Conservation (phyloP, 2,888 invertebrate genomes). For the Orthonevra nobilis region DNA sequence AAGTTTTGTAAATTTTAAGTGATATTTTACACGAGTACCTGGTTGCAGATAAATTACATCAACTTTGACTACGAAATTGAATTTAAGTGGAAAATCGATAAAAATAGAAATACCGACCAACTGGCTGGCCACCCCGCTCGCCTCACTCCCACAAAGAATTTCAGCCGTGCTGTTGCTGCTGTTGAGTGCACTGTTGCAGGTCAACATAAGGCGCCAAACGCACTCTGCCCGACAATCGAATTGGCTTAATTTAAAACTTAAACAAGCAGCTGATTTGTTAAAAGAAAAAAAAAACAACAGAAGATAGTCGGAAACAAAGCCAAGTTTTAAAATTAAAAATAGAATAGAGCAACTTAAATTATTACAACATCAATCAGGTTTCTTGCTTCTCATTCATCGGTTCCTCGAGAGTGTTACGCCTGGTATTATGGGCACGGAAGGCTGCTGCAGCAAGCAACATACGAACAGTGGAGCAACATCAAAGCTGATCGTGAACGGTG, state of each 20-base stretch:
- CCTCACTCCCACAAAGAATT: constrained; percentile 28
- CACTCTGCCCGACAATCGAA: no score
- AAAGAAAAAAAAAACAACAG: no score
- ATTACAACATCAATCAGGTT: constrained; percentile 49
- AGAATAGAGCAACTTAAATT: constrained; percentile 14
- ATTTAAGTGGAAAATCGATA: constrained; percentile 66
- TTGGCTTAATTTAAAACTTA: no score
- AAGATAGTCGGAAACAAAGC: no score
- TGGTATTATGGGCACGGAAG: constrained; percentile 62
- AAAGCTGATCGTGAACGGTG: constrained; percentile 13
- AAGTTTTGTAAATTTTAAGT: constrained; percentile 25
- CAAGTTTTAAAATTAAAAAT: constrained; percentile 28
- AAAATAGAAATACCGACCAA: constrained; percentile 55
- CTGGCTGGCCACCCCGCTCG: no score
- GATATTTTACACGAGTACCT: constrained; percentile 53
- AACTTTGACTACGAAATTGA: constrained; percentile 1
- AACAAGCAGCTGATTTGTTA: constrained; percentile 47
- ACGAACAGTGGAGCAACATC: constrained; percentile 43
- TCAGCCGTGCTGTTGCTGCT: no score
- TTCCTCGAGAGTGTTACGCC: no score
- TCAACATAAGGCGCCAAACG: constrained; percentile 36
- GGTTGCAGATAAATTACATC: constrained; percentile 5
- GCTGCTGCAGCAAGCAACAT: constrained; percentile 60
- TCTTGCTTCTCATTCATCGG: constrained; percentile 24
- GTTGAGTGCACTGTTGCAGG: constrained; percentile 3